Percentiles rank a stretch among this genome's conserved stretches.
These are phyloP conservation scores for Pseudomyrmex gracilis DNA, from an alignment of 1,140 invertebrate genomes.

Conservation along the genomic window DNA sequence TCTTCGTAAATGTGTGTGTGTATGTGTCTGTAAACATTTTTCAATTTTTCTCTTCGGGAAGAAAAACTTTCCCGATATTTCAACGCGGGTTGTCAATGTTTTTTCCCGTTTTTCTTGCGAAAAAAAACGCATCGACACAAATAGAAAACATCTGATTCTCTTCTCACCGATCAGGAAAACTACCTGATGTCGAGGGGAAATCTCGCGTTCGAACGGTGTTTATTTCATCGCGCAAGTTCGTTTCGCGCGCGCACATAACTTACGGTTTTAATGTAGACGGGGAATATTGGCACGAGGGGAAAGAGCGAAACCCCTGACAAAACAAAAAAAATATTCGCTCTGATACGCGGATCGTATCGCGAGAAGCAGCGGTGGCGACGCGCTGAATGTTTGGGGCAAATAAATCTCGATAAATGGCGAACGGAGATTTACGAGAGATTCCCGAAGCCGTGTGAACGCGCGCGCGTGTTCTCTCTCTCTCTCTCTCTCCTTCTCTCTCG, in stretches of 20 bases:
- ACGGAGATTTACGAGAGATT: constrained; percentile 47
- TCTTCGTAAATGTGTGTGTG: not conserved
- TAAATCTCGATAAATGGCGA: constrained; percentile 60
- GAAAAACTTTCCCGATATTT: not conserved
- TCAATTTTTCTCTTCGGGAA: not conserved
- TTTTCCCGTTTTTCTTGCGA: too few species aligned
- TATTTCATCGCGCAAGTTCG: constrained; percentile 6
- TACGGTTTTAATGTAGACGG: constrained; percentile 22
- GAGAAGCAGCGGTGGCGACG: constrained; percentile 24
- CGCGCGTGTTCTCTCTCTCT: not conserved
- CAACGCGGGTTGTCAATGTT: too few species aligned
- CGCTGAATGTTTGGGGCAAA: constrained; percentile 49
- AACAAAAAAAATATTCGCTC: constrained; percentile 20
- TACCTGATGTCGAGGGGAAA: not conserved
- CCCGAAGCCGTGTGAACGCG: constrained; percentile 17
- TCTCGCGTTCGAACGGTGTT: constrained; percentile 1
- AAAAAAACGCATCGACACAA: too few species aligned
- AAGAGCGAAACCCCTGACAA: too few species aligned
- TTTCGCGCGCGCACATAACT: constrained; percentile 12
- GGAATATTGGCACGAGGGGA: not conserved
- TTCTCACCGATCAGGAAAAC: not conserved
- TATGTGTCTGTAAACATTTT: not conserved
- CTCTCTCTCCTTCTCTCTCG: not conserved
- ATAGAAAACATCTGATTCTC: too few species aligned
- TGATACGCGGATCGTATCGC: constrained; percentile 36